Percentiles rank a stretch among this genome's conserved stretches.
Evolutionary conservation across 2,888 invertebrate genomes (phyloP).

Genomic region (Amphimallon solstitiale): DNA sequence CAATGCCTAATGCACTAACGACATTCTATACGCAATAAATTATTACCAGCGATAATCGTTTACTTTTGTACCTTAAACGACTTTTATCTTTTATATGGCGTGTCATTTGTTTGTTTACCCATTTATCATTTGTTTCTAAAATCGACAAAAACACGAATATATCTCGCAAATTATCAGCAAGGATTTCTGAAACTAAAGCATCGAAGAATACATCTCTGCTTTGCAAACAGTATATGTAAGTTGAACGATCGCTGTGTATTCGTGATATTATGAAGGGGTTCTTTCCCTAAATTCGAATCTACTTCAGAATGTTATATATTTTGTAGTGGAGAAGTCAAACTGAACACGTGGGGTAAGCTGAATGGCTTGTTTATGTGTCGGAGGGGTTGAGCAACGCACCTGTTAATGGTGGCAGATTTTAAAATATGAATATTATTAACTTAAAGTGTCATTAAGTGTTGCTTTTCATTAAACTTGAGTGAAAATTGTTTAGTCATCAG

Average conservation of each 20-base stretch:
- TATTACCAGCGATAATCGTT: constrained; percentile 28
- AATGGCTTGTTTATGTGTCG: constrained; percentile 43
- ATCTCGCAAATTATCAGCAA: too few species aligned
- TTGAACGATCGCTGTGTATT: not conserved
- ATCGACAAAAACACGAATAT: too few species aligned
- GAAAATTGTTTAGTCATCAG: not conserved
- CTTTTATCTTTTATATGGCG: constrained; percentile 28
- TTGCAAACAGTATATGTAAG: not conserved
- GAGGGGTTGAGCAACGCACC: constrained; percentile 42
- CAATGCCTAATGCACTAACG: constrained; percentile 26
- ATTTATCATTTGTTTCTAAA: not conserved
- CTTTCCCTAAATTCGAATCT: constrained; percentile 37
- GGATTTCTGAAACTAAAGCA: not conserved
- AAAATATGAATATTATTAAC: constrained; percentile 36
- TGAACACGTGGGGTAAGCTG: constrained; percentile 39
- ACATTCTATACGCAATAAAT: constrained; percentile 33
- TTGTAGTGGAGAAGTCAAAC: constrained; percentile 47
- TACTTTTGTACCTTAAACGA: constrained; percentile 29
- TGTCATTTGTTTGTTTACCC: constrained; percentile 14
- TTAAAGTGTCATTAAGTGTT: constrained; percentile 31
- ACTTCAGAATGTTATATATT: constrained; percentile 46
- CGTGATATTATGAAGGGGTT: constrained; percentile 16
- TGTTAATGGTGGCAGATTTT: constrained; percentile 45
- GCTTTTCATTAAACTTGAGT: not conserved
- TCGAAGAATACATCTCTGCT: not conserved